Evolutionary conservation across 2,888 invertebrate genomes (phyloP).

Genomic region (Protophormia terraenovae): DNA sequence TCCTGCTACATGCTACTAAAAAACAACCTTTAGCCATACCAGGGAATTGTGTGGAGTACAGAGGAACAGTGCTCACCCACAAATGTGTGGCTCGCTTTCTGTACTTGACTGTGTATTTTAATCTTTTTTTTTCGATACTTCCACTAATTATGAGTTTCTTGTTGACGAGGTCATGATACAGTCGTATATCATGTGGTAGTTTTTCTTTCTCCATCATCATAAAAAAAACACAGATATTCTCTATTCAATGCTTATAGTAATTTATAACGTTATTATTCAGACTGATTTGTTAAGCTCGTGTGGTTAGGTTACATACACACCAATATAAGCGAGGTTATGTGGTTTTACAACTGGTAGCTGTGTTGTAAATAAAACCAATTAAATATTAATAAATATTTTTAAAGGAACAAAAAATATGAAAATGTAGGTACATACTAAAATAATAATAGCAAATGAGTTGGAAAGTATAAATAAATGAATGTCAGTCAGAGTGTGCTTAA

Average conservation of each 20-base stretch:
- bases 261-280: conserved; percentile 15
- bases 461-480: not conserved
- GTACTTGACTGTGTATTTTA: conserved; percentile 1
- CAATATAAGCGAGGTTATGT: conserved; percentile 8
- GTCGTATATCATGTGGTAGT: conserved; percentile 58
- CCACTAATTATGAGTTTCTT: conserved; percentile 74
- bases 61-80: not conserved
- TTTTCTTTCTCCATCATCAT: too few species aligned
- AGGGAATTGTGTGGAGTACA: not conserved
- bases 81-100: conserved; percentile 27
- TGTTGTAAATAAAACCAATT: conserved; percentile 75
- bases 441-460: conserved; percentile 11
- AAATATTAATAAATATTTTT: conserved; percentile 76
- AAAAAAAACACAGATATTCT: not conserved
- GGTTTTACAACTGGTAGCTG: conserved; percentile 27
- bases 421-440: not conserved
- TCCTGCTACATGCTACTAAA: not conserved
- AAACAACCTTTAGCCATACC: too few species aligned
- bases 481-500: not conserved
- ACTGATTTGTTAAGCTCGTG: conserved; percentile 17
- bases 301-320: not conserved
- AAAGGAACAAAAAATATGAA: conserved; percentile 54
- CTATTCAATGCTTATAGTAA: not conserved
- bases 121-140: conserved; percentile 49
- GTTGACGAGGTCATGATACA: conserved; percentile 67